phyloP scores from a whole-genome alignment of 2,888 invertebrate genomes.

The Ophion obscuratus region DNA sequence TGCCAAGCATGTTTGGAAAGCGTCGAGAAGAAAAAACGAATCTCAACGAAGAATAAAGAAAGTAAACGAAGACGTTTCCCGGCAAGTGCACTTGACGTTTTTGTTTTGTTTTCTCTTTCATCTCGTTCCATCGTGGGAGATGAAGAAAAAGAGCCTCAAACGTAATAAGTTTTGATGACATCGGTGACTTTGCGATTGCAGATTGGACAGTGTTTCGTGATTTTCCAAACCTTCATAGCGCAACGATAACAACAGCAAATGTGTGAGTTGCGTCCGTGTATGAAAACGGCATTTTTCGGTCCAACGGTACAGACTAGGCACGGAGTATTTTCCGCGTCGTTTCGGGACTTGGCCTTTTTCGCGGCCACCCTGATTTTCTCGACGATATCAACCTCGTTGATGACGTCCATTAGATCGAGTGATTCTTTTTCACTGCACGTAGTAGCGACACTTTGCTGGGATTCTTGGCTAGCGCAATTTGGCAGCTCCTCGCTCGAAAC shows the following conservation, averaged over 20 bases:
- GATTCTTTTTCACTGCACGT: neutral
- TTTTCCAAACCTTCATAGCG: conserved; percentile 88
- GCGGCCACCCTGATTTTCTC: conserved; percentile 26
- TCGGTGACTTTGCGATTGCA: conserved; percentile 89
- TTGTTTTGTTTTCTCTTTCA: too few relatives aligned
- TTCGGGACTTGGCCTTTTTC: conserved; percentile 29
- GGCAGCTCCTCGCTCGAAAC: neutral
- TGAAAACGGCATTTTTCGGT: conserved; percentile 89
- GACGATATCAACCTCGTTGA: conserved; percentile 6
- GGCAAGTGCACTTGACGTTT: too few relatives aligned
- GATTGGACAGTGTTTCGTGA: conserved; percentile 88
- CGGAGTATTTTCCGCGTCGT: conserved; percentile 79
- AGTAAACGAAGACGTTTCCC: neutral
- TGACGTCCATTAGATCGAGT: conserved; percentile 18
- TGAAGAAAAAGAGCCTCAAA: conserved; percentile 47
- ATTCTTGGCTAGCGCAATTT: conserved; percentile 48
- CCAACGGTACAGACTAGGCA: conserved; percentile 88
- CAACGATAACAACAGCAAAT: conserved; percentile 90
- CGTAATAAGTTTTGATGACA: conserved; percentile 86
- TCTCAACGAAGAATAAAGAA: neutral
- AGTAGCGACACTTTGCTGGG: conserved; percentile 41
- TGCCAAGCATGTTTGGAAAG: neutral
- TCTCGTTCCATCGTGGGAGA: too few relatives aligned
- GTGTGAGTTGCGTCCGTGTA: conserved; percentile 88
- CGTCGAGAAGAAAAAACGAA: neutral